These are phyloP conservation scores for Rhinoraja longicauda DNA, from an alignment of 2,797 vertebrate species.

Conservation along the genomic window DNA sequence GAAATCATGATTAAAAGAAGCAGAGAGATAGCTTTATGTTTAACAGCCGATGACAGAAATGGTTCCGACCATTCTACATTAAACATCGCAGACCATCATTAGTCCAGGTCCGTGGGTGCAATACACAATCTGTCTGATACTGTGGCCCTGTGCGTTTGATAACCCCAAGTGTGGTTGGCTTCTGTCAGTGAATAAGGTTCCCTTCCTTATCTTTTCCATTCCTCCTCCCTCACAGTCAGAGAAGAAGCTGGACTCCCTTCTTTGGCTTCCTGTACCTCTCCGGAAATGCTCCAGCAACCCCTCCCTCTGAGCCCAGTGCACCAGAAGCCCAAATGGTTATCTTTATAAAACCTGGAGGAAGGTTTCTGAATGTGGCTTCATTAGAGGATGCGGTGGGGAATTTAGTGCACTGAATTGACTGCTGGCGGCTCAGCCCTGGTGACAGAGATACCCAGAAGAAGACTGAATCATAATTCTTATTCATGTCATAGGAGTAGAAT, in stretches of 20 bases:
- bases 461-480: not conserved
- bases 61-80: not conserved
- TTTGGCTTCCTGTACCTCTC: not conserved
- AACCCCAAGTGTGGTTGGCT: not conserved
- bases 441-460: not conserved
- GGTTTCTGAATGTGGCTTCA: not conserved
- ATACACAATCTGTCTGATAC: not conserved
- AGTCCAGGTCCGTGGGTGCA: not conserved
- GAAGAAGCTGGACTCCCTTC: not conserved
- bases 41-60: not conserved
- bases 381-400: not conserved
- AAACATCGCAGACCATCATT: not conserved
- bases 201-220: not conserved
- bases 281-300: not conserved
- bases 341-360: not conserved
- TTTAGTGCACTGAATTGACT: not conserved
- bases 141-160: not conserved
- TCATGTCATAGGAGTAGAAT: too few species aligned
- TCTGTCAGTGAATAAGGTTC: constrained; percentile 8
- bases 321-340: not conserved
- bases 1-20: not conserved
- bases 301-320: not conserved
- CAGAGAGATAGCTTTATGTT: not conserved
- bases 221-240: not conserved
- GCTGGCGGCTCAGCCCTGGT: not conserved